Evolutionary conservation across 2,797 vertebrate genomes (phyloP), one percentile per base, ranked within the genome.

Genomic region (Echiichthys vipera): DNA sequence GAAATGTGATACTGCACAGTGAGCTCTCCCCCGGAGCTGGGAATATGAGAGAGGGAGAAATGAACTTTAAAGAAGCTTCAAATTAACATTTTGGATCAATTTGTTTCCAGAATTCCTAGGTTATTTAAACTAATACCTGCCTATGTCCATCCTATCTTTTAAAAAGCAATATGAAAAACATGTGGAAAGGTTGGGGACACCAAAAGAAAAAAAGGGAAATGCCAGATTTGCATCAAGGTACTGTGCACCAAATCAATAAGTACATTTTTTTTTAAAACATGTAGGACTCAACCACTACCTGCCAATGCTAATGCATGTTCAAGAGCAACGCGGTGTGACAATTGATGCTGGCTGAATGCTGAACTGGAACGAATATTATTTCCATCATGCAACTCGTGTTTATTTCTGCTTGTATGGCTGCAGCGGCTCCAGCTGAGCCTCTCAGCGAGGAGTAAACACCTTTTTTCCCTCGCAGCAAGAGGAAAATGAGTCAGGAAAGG

Each of bases 371-470:
- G 22, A 73, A 66, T 49, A 65, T 59, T 62, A 63, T 72, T 77
- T 65, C 71, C 58, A 57, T 18, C 51, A 22, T n/a, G n/a, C n/a
- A n/a, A 12, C 56, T 70, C 46, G 2, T 73, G 74, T 75, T 73
- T 77, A 64, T 79, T 69, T 80, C 59, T 66, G 63, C 66, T 20
- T 50, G 34, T n/a, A 0, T 7, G 9, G 42, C 37, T 54, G 66
- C 56, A 45, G 55, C 30, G 51, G 40, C 63, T 85, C 64, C 65
- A 70, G 67, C 71, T 78, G 72, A 69, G 68, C 39, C 74, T 78
- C 69, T 47, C 56, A 37, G 53, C 6, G n/a, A 71, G 78, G 40
- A 55, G 72, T 62, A 75, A 81, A 70, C 67, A 58, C 64, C 68
- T 46, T 69, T 64, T 68, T 77, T 17, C 30, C 47, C 25, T 61